Percentiles rank a stretch among this genome's conserved stretches.
Evolutionary conservation across 2,113 vertebrate species (phyloP).

Genomic region (Blennius ocellaris): DNA sequence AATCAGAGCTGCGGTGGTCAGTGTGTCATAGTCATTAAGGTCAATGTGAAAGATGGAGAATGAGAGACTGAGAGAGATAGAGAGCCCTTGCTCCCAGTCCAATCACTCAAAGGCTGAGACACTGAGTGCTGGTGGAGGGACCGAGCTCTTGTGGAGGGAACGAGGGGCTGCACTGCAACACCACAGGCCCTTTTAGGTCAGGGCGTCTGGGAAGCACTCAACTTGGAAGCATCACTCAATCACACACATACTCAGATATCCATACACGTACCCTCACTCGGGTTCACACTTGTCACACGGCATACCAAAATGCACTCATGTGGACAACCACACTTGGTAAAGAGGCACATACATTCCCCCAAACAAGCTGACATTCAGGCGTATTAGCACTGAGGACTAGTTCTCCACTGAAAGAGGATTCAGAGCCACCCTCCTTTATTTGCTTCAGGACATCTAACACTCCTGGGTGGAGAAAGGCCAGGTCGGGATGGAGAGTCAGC

Average conservation of each 20-base stretch:
- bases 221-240: constrained; percentile 59
- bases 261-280: constrained; percentile 37
- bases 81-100: constrained; percentile 76
- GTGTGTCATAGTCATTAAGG: constrained; percentile 70
- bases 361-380: constrained; percentile 61
- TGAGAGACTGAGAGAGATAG: constrained; percentile 70
- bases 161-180: constrained; percentile 43
- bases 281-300: constrained; percentile 42
- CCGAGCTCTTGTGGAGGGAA: constrained; percentile 57
- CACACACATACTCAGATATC: constrained; percentile 44
- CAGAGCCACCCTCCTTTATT: constrained; percentile 25
- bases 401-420: constrained; percentile 34
- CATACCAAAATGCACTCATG: constrained; percentile 51
- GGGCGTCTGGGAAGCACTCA: constrained; percentile 66
- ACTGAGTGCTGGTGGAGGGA: constrained; percentile 62
- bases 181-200: constrained; percentile 43
- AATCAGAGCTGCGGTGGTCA: constrained; percentile 52
- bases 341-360: constrained; percentile 70
- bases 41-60: constrained; percentile 67
- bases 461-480: constrained; percentile 18
- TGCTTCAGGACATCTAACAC: neutral
- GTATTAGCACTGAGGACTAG: constrained; percentile 48
- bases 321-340: constrained; percentile 59
- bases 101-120: constrained; percentile 61
- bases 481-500: constrained; percentile 8